These are phyloP conservation scores for Bradypodion ventrale DNA, from an alignment of 2,797 vertebrate species.

Conservation along the genomic window DNA sequence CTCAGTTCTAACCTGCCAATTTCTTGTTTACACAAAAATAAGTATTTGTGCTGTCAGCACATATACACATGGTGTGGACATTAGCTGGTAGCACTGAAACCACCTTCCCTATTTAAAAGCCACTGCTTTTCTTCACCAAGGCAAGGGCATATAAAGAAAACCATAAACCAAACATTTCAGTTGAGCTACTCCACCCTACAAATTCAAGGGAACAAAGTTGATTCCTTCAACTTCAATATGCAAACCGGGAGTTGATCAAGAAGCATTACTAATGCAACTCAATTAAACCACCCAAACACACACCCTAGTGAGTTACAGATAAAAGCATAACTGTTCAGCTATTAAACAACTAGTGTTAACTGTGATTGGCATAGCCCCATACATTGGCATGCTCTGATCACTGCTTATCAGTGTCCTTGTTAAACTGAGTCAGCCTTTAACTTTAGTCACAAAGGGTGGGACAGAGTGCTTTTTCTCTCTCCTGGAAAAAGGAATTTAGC, in stretches of 20 bases:
- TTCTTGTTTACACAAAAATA: background rate
- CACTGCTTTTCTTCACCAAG: background rate
- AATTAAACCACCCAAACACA: background rate
- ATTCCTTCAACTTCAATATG: rapidly evolving
- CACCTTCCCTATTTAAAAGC: background rate
- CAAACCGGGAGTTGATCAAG: background rate
- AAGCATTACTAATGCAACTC: background rate
- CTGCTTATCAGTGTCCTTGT: conserved; percentile 7
- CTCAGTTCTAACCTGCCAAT: background rate
- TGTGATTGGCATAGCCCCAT: background rate
- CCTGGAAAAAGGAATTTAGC: background rate
- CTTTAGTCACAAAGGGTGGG: background rate
- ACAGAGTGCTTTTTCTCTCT: background rate
- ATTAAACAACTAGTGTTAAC: background rate
- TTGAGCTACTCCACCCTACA: conserved; percentile 33
- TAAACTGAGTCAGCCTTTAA: conserved; percentile 18
- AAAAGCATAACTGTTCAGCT: background rate
- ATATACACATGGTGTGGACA: background rate
- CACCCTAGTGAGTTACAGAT: background rate
- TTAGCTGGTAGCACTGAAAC: conserved; percentile 13
- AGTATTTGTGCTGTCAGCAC: background rate
- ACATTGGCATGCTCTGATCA: background rate
- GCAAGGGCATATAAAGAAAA: background rate
- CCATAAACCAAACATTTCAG: conserved; percentile 18
- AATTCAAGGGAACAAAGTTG: conserved; percentile 20